Base-by-base conservation (phyloP, 2,888 invertebrate species). In the Plebejus anna region DNA sequence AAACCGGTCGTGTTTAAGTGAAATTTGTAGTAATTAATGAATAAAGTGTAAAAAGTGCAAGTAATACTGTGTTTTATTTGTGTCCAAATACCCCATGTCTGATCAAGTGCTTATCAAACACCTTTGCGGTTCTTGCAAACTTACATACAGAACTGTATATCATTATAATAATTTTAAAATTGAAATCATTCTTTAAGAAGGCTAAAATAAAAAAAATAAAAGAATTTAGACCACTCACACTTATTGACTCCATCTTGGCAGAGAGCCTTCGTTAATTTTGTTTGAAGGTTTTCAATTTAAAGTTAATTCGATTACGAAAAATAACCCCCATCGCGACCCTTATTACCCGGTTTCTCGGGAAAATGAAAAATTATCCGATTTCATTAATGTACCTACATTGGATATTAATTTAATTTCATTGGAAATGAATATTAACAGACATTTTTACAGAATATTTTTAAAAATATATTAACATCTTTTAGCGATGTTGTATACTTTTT, bases 271-370 rank as follows among this genome's bases (percentile, higher is more conserved):
- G 42, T 42, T 42, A 72, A 72, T 47, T 42, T 51, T 22, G 66
- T 66, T 66, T 32, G 66, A 72, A 42, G 47, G 22, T 22, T 72
- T 72, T 51, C 5, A 72, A 72, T 72, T 47, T 72, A 0, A 72
- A 72, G 47, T 72, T 42, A 72, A 72, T 47, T 72, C 51, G 72
- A 51, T 72, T 72, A 47, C 11, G 42, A 47, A n/a, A 72, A 72
- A 70, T 42, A 38, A 22, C 72, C 72, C 72, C 72, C 22, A 38
- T 47, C 47, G 9, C 16, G 47, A 47, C 72, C 72, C 51, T 51
- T 47, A n/a, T 70, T n/a, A 70, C 16, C 5, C 11, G 51, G 4
- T 11, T 51, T 51, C 22, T 13, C 3, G n/a, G 42, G 42, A 32
- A 28, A 51, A 71, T 28, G 42, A 71, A 51, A 72, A 22, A 47